These are phyloP conservation scores for Troides helena DNA, from an alignment of 2,888 invertebrate species.

Conservation along the genomic window DNA sequence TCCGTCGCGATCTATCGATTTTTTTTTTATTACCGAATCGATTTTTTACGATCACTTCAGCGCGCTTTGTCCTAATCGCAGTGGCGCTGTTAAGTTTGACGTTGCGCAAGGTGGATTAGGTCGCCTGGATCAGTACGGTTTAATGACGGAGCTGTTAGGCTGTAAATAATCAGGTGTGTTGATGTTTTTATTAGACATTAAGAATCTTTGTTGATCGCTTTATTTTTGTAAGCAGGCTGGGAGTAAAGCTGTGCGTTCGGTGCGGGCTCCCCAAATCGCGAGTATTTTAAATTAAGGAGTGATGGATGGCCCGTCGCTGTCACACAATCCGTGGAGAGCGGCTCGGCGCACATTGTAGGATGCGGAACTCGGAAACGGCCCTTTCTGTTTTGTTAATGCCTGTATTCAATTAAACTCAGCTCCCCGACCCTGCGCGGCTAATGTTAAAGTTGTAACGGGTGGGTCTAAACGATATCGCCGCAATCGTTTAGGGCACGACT, in stretches of 20 bases:
- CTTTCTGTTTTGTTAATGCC: slow-evolving; percentile 77
- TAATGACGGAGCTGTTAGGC: slow-evolving; percentile 40
- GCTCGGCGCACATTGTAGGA: slow-evolving; percentile 68
- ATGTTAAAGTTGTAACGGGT: slow-evolving; percentile 63
- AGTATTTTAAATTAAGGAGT: slow-evolving; percentile 77
- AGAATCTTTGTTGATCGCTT: slow-evolving; percentile 63
- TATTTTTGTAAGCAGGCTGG: slow-evolving; percentile 58
- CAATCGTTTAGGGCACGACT: slow-evolving; percentile 44
- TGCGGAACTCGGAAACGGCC: slow-evolving; percentile 72
- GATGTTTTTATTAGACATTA: slow-evolving; percentile 55
- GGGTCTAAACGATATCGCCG: slow-evolving; percentile 53
- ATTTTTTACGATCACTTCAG: slow-evolving; percentile 72
- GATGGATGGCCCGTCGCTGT: slow-evolving; percentile 75
- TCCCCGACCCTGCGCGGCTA: slow-evolving; percentile 64
- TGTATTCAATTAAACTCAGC: slow-evolving; percentile 77
- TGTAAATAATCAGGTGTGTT: slow-evolving; percentile 44
- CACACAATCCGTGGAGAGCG: slow-evolving; percentile 63
- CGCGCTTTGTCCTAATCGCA: slow-evolving; percentile 55
- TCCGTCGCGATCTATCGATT: slow-evolving; percentile 62
- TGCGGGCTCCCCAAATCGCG: slow-evolving; percentile 68
- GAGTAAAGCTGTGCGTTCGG: slow-evolving; percentile 65
- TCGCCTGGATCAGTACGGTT: slow-evolving; percentile 44
- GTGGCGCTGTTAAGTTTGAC: slow-evolving; percentile 52
- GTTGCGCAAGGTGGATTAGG: slow-evolving; percentile 49
- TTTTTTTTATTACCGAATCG: slow-evolving; percentile 69